A percentile compares a stretch with the other conserved stretches of the same genome.
phyloP scores from a whole-genome alignment of 1,140 invertebrate genomes.

The Drosophila pandora region DNA sequence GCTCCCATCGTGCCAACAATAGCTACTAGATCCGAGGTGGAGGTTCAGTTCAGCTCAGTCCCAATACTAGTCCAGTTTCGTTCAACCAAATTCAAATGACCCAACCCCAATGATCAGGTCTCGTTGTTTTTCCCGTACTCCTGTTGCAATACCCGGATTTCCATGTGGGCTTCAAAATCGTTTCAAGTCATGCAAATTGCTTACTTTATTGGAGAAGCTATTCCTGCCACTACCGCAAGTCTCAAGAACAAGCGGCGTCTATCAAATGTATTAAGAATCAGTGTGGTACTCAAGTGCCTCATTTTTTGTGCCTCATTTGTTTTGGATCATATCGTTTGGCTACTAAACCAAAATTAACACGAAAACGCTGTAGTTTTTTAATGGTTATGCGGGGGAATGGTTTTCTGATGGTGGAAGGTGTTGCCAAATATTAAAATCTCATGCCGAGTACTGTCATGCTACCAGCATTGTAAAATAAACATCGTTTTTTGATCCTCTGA shows the following conservation, averaged over 20 bases:
- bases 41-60: not conserved
- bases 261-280: too few relatives aligned
- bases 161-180: not conserved
- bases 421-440: not conserved
- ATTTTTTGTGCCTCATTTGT: not conserved
- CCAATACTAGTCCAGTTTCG: not conserved
- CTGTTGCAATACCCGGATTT: not conserved
- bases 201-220: not conserved
- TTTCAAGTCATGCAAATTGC: not conserved
- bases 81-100: not conserved
- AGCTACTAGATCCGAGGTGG: slow-evolving; percentile 7
- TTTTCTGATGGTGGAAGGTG: not conserved
- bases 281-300: not conserved
- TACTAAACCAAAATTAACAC: not conserved
- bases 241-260: too few relatives aligned
- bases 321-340: not conserved
- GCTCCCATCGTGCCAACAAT: not conserved
- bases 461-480: slow-evolving; percentile 44
- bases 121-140: not conserved
- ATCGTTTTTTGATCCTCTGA: slow-evolving; percentile 31
- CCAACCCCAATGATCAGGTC: not conserved
- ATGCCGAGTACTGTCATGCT: not conserved
- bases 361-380: not conserved
- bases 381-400: not conserved
- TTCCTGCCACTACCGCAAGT: not conserved